Evolutionary conservation across 1,140 invertebrate genomes (phyloP).

Genomic region (Gryllus bimaculatus): DNA sequence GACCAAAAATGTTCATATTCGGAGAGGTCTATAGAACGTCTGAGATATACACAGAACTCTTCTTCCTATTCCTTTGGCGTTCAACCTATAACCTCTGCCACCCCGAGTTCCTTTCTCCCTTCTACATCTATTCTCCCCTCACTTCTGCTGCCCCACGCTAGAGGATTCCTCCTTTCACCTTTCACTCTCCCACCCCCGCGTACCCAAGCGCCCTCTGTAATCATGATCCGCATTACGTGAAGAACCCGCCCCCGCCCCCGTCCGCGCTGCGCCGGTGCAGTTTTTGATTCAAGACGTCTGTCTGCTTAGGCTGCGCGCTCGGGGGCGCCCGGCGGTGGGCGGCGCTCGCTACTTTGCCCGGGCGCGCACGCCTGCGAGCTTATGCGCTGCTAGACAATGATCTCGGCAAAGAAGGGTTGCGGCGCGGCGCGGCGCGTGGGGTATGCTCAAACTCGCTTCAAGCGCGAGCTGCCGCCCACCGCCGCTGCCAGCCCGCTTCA

Average conservation of each 20-base stretch:
- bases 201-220: not conserved
- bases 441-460: no score
- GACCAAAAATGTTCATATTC: no score
- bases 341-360: no score
- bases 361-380: not conserved
- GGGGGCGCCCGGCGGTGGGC: no score
- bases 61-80: no score
- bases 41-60: no score
- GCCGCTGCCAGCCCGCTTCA: not conserved
- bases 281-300: not conserved
- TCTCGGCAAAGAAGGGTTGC: not conserved
- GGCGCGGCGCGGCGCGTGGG: no score
- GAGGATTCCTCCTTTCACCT: not conserved
- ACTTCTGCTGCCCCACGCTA: not conserved
- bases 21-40: no score
- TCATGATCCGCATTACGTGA: not conserved
- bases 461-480: no score
- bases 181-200: not conserved
- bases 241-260: not conserved
- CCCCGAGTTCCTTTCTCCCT: no score
- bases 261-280: not conserved
- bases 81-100: no score
- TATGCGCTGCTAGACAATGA: conserved; percentile 3
- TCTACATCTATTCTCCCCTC: not conserved
- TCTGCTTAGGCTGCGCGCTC: not conserved